A percentile compares a stretch with the other conserved stretches of the same genome.
Evolutionary conservation across 2,797 vertebrate species (phyloP).

Genomic region (Premnoplex brunnescens): DNA sequence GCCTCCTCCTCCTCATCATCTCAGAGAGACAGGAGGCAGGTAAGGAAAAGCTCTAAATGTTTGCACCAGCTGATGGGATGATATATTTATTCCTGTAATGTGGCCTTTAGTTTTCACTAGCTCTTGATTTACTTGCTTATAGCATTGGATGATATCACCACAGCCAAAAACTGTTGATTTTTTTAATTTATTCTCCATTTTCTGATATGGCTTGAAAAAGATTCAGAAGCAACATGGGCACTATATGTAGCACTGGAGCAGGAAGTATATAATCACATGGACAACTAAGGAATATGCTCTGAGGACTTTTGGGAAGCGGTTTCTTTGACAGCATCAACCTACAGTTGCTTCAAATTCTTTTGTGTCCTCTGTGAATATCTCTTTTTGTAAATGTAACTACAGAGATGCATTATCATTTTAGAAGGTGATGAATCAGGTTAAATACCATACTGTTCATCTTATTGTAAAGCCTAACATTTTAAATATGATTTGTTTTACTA

Average conservation of each 20-base stretch:
- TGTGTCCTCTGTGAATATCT: not conserved
- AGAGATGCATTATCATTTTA: not conserved
- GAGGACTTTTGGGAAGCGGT: not conserved
- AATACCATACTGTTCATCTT: not conserved
- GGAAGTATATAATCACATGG: not conserved
- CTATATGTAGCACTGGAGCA: not conserved
- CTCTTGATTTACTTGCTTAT: not conserved
- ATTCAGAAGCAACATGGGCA: not conserved
- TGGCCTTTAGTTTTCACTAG: not conserved
- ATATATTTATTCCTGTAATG: not conserved
- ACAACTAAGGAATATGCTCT: not conserved
- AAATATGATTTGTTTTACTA: not conserved
- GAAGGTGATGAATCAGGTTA: not conserved
- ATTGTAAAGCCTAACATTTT: not conserved
- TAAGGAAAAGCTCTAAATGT: conserved; percentile 65
- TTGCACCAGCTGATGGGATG: not conserved
- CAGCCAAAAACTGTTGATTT: not conserved
- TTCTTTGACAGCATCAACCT: not conserved
- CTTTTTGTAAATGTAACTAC: not conserved
- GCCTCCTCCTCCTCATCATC: conserved; percentile 91
- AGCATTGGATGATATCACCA: not conserved
- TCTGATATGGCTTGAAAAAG: not conserved
- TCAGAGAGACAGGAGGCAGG: conserved; percentile 95
- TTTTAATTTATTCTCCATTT: not conserved
- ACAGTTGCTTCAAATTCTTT: not conserved